Evolutionary conservation across 1,140 invertebrate species (phyloP).

Genomic region (Drosophila asahinai): DNA sequence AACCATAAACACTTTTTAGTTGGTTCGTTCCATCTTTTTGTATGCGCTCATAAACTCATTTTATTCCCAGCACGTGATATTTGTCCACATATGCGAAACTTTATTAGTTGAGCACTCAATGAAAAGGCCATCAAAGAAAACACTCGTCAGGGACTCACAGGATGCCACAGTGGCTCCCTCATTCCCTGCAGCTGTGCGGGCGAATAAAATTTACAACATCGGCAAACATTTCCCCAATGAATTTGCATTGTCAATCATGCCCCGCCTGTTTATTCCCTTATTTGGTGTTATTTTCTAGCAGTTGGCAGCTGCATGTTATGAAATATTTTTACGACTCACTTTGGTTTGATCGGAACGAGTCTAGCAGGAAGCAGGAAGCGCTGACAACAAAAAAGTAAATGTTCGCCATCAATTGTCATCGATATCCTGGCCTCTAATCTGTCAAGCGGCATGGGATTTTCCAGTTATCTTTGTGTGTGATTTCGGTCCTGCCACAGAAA

Average conservation of each 20-base stretch:
- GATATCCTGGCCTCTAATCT: conserved; percentile 32
- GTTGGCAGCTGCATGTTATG: conserved; percentile 38
- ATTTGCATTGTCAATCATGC: conserved; percentile 42
- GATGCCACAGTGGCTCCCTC: background rate
- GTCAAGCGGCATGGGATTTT: conserved; percentile 37
- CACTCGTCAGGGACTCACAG: conserved; percentile 15
- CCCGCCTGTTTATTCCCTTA: conserved; percentile 25
- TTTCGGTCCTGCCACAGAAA: conserved; percentile 32
- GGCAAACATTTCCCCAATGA: conserved; percentile 24
- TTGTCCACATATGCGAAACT: conserved; percentile 51
- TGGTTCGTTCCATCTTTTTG: conserved; percentile 46
- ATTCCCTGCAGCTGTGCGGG: conserved; percentile 21
- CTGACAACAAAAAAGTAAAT: conserved; percentile 20
- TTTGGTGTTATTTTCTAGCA: conserved; percentile 23
- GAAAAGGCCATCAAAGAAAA: conserved; percentile 55
- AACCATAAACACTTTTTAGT: conserved; percentile 63
- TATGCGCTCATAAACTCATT: conserved; percentile 61
- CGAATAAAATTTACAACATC: conserved; percentile 49
- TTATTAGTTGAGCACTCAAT: conserved; percentile 71
- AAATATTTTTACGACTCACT: conserved; percentile 51
- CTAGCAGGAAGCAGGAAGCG: conserved; percentile 4
- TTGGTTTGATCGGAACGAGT: conserved; percentile 21
- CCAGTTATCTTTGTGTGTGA: conserved; percentile 15
- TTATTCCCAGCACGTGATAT: conserved; percentile 70
- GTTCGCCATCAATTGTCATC: conserved; percentile 46